Conservation (phyloP, 2,888 invertebrate genomes). For the Capitulum mitella region DNA sequence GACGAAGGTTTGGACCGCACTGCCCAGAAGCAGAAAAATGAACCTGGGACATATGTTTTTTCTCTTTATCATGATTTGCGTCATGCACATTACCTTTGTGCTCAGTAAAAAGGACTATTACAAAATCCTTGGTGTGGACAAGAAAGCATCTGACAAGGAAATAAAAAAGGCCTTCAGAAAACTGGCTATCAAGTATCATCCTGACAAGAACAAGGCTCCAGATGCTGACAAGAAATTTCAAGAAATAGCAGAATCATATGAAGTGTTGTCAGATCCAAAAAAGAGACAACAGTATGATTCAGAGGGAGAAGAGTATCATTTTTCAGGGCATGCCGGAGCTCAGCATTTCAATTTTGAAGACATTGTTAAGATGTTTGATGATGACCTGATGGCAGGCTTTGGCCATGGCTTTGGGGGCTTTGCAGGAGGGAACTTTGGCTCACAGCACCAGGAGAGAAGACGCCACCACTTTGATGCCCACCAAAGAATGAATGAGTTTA, state of each 20-base stretch:
- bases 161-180: neutral
- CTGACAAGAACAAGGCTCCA: neutral
- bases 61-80: neutral
- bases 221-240: neutral
- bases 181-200: neutral
- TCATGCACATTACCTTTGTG: neutral
- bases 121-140: neutral
- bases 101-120: neutral
- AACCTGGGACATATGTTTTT: no score
- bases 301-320: neutral
- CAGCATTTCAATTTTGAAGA: neutral
- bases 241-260: slow-evolving; percentile 11
- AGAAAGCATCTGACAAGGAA: neutral
- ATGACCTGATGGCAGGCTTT: neutral
- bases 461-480: neutral
- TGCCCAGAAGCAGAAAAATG: no score
- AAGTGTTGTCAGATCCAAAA: neutral
- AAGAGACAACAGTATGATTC: neutral
- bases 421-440: no score
- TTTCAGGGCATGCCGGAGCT: neutral
- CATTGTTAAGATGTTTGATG: neutral
- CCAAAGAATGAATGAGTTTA: neutral
- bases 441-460: no score
- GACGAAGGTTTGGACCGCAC: no score
- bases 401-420: neutral